Base-by-base conservation (phyloP, 2,888 invertebrate genomes). In the Dynastes tityus region DNA sequence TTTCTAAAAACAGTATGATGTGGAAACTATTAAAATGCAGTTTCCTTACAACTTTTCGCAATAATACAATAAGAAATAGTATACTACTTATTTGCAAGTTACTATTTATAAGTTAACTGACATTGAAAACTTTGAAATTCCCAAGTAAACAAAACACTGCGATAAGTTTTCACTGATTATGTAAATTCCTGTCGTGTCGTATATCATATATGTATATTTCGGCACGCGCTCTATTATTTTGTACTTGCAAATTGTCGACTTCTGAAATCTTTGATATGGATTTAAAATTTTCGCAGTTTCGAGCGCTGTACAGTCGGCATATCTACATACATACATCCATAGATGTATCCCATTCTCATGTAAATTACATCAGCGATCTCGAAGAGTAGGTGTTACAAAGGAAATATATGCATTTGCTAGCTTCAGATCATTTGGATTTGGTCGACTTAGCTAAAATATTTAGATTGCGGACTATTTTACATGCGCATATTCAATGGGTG, bases 271-370 rank as follows among this genome's bases (percentile, higher is more conserved):
- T 67, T 67, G 67, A 67, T 37, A 32, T 32, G 64, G n/a, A 37
- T 64, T 37, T 29, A 1, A 37, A 64, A 64, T 5, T 64, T 64
- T 64, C 64, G 29, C n/a, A 22, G 55, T 27, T 65, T 53, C 53
- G 53, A 5, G 16, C 53, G 16, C 13, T 16, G 16, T 53, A n/a
- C 0, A 53, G 53, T 53, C 53, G 53, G n/a, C 16, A 53, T 53
- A 53, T 53, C 37, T 65, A 29, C 40, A 40, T 40, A 67, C 29
- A 32, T 37, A 29, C 64, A 67, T 67, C 8, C 45, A 2, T 67
- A 32, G 32, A 29, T 64, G 32, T 85, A 85, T 86, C 85, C 85
- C 83, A 85, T 86, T 85, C 84, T 84, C 84, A 86, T 86, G 86
- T 83, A 86, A 86, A 86, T 86, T 83, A 80, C 82, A 82, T 78